Percentiles rank a stretch among this genome's conserved stretches.
These are phyloP conservation scores for Apoda limacodes DNA, from an alignment of 2,888 invertebrate species.

Conservation along the genomic window DNA sequence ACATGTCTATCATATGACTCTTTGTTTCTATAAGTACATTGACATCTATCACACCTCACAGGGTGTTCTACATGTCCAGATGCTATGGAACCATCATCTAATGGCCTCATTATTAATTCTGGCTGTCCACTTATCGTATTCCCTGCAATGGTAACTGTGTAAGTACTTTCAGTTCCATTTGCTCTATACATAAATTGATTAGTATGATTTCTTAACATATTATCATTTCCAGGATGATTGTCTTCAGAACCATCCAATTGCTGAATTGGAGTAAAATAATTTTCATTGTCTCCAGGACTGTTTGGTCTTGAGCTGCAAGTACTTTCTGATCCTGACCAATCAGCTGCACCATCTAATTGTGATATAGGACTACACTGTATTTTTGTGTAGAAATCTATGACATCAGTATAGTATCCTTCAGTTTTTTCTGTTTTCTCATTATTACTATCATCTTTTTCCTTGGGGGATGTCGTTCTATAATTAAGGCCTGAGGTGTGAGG, in stretches of 20 bases:
- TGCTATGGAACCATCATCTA: constrained; percentile 44
- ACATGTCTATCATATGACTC: constrained; percentile 86
- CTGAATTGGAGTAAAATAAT: constrained; percentile 64
- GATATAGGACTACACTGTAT: constrained; percentile 71
- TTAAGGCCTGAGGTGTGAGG: constrained; percentile 58
- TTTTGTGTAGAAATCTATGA: constrained; percentile 66
- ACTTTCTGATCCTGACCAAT: constrained; percentile 72
- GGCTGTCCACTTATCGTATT: constrained; percentile 61
- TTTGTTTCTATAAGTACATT: constrained; percentile 86
- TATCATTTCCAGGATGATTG: constrained; percentile 51
- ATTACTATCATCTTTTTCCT: constrained; percentile 44
- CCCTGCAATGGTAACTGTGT: constrained; percentile 63
- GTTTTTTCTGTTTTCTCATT: constrained; percentile 48
- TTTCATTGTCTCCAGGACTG: constrained; percentile 45
- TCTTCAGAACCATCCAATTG: constrained; percentile 80
- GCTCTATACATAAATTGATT: constrained; percentile 59
- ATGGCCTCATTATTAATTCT: constrained; percentile 55
- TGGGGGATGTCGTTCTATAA: constrained; percentile 47
- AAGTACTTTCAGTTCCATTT: constrained; percentile 57
- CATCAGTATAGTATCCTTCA: constrained; percentile 57
- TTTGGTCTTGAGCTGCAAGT: constrained; percentile 57
- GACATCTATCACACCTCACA: constrained; percentile 89
- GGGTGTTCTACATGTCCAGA: constrained; percentile 74
- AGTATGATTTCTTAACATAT: constrained; percentile 40
- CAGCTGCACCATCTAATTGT: constrained; percentile 77